Conservation (phyloP, 92 coral and sea anemone species). For the Porites rus region DNA sequence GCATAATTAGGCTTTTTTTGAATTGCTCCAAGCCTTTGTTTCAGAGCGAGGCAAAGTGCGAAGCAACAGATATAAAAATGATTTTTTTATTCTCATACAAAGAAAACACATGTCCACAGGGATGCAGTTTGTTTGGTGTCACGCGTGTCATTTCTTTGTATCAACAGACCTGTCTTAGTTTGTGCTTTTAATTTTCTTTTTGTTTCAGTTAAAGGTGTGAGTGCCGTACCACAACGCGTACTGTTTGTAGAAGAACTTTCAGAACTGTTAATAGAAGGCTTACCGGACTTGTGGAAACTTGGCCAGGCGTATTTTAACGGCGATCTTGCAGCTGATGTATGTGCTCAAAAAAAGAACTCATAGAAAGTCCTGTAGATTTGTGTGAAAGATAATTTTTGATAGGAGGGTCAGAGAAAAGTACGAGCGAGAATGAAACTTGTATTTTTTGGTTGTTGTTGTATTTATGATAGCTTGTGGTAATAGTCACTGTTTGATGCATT, state of each 20-base stretch:
- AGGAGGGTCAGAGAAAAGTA: no score
- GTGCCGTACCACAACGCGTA: conserved; percentile 87
- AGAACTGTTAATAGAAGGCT: conserved; percentile 88
- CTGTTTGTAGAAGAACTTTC: conserved; percentile 96
- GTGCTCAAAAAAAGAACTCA: neutral
- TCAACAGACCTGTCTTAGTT: neutral
- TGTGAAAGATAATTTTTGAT: no score
- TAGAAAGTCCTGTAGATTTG: no score
- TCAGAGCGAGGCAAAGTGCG: no score
- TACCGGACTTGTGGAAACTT: conserved; percentile 98
- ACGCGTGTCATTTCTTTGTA: no score
- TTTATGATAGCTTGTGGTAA: neutral
- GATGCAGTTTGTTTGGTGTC: no score
- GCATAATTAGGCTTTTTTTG: no score
- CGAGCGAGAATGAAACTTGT: neutral
- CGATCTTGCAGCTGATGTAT: conserved; percentile 82
- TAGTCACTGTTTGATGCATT: neutral
- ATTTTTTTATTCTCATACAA: no score
- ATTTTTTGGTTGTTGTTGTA: no score
- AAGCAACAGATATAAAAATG: no score
- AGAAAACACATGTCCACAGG: no score
- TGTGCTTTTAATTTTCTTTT: neutral
- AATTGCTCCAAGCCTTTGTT: no score
- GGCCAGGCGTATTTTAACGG: conserved; percentile 94
- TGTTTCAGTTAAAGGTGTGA: conserved; percentile 56